These are phyloP conservation scores for Etheostoma perlongum DNA, from an alignment of 2,797 vertebrate genomes.

Conservation along the genomic window DNA sequence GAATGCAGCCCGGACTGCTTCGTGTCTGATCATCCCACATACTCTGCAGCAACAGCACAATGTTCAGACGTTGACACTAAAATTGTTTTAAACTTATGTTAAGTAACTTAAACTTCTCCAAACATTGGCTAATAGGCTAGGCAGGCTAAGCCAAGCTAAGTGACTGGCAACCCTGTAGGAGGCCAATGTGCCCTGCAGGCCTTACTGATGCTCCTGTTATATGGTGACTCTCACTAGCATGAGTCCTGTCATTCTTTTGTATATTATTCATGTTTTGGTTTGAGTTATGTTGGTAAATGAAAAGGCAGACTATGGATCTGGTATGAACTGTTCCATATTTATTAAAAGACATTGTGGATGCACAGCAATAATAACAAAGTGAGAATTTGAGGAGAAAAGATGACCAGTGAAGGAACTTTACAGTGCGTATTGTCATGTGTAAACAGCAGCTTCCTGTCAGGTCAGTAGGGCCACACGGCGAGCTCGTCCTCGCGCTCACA, in stretches of 20 bases:
- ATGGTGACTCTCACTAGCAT: neutral
- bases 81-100: too few relatives aligned
- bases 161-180: neutral
- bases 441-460: conserved; percentile 40
- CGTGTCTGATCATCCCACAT: too few relatives aligned
- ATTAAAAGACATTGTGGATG: conserved; percentile 72
- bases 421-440: conserved; percentile 74
- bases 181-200: neutral
- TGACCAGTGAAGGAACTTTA: conserved; percentile 42
- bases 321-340: conserved; percentile 62
- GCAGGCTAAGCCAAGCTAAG: too few relatives aligned
- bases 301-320: neutral
- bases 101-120: too few relatives aligned
- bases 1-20: too few relatives aligned
- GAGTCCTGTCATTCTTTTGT: neutral
- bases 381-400: conserved; percentile 26
- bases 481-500: conserved; percentile 79
- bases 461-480: neutral
- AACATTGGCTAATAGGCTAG: too few relatives aligned
- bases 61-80: too few relatives aligned
- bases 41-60: too few relatives aligned
- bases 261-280: neutral
- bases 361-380: conserved; percentile 52
- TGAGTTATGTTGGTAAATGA: conserved; percentile 1
- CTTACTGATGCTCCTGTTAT: too few relatives aligned